Evolutionary conservation across 2,888 invertebrate species (phyloP).

Genomic region (Gasteruption jaculator): DNA sequence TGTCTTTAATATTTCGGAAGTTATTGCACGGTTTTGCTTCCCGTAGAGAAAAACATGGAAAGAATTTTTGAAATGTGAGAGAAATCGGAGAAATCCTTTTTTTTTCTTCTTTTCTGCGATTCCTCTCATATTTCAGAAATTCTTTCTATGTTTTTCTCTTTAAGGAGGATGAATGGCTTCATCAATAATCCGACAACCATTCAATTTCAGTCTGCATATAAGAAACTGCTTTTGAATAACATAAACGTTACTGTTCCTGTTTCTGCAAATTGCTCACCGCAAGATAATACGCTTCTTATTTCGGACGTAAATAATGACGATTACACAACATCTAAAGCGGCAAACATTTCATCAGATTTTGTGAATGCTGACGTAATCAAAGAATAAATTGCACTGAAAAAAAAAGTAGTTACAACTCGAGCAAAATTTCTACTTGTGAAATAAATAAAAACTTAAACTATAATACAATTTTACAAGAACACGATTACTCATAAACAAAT

Average conservation of each 20-base stretch:
- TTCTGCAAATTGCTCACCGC: constrained; percentile 1
- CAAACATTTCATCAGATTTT: neutral
- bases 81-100: too few relatives aligned
- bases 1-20: too few relatives aligned
- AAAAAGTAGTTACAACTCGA: too few relatives aligned
- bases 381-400: neutral
- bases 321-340: too few relatives aligned
- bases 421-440: too few relatives aligned
- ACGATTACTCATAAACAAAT: constrained; percentile 3
- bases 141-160: too few relatives aligned
- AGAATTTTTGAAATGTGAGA: too few relatives aligned
- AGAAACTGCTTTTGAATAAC: neutral
- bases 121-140: too few relatives aligned
- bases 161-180: constrained; percentile 13
- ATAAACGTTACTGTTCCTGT: neutral
- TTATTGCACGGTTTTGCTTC: too few relatives aligned
- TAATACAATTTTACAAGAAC: neutral
- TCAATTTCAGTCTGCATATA: constrained; percentile 18
- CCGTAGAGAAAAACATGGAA: too few relatives aligned
- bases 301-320: neutral
- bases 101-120: too few relatives aligned
- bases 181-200: constrained; percentile 16
- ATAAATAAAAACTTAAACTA: too few relatives aligned
- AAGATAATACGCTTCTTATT: constrained; percentile 1
- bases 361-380: neutral